phyloP scores from a whole-genome alignment of 2,113 vertebrate species.

The Indicator indicator region DNA sequence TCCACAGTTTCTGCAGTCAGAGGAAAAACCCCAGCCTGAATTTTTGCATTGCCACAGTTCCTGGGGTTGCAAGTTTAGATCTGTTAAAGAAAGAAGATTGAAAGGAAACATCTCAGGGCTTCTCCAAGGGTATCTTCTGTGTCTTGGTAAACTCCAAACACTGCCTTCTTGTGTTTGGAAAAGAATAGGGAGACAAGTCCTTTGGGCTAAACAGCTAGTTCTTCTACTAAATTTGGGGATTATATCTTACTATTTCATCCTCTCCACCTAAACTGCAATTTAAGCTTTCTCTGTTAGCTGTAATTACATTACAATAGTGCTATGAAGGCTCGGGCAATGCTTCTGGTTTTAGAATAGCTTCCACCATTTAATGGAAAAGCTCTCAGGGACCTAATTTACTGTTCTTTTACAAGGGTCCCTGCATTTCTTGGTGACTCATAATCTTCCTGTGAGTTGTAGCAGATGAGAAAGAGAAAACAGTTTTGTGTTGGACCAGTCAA shows the following conservation, averaged over 20 bases:
- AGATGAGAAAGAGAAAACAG: slow-evolving; percentile 10
- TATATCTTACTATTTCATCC: not conserved
- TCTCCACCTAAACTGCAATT: not conserved
- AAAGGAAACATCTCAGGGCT: not conserved
- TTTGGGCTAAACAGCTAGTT: not conserved
- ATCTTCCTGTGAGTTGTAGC: slow-evolving; percentile 1
- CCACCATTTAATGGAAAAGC: not conserved
- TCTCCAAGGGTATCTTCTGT: not conserved
- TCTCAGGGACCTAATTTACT: slow-evolving; percentile 38
- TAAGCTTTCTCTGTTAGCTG: not conserved
- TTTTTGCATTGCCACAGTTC: not conserved
- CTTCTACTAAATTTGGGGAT: not conserved
- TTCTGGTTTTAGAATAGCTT: slow-evolving; percentile 22
- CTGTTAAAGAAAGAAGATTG: not conserved
- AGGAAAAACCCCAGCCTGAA: not conserved
- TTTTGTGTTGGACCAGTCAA: slow-evolving; percentile 20
- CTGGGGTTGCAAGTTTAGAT: not conserved
- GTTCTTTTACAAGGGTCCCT: slow-evolving; percentile 29
- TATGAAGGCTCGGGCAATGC: not conserved
- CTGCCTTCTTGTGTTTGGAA: not conserved
- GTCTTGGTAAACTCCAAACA: not conserved
- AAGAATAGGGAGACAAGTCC: not conserved
- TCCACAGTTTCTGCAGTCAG: not conserved
- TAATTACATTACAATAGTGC: not conserved
- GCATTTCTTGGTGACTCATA: not conserved